Evolutionary conservation across 2,797 vertebrate genomes (phyloP), one percentile per base, ranked within the genome.

Genomic region (Eleutherodactylus coqui): DNA sequence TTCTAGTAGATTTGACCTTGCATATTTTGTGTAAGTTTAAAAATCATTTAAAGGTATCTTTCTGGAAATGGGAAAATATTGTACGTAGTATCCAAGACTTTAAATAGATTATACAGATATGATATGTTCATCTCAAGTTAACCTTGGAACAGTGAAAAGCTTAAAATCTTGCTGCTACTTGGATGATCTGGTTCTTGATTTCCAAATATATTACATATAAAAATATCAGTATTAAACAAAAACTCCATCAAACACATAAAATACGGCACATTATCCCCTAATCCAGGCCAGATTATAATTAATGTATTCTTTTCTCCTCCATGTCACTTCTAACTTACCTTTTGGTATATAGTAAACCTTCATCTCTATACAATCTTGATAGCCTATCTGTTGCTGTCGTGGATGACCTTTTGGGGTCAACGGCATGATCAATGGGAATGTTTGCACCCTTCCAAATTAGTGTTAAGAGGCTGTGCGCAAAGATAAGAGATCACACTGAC

Each of bases 1-100:
- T 13, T 27, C 24, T 73, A 70, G 36, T 70, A 70, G 38, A 45
- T 45, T 73, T 73, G 11, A 73, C 34, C 70, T 70, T 73, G 70
- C n/a, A 27, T 45, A 43, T 27, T 70, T 38, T 41, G 5, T 64
- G 60, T 29, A 60, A 64, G 60, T 24, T 41, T 1, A 24, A 41
- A 24, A 70, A 70, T 41, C 19, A 72, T 72, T 43, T 43, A 43
- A 43, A n/a, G 24, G 16, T 32, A 43, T 27, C 19, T 72, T 73
- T 73, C 43, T 43, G 34, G 34, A 1, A 13, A 41, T n/a, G 19
- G 32, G 7, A 38, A 69, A 38, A 69, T 69, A 11, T 69, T 69
- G 2, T 8, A 38, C 24, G 14, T 64, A 64, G 29, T 29, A 60
- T 60, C n/a, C 2, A 13, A 29, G 58, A 60, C 27, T 2, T 3